Conservation (phyloP, 2,113 vertebrate species). For the Rhinopomastus cyanomelas region DNA sequence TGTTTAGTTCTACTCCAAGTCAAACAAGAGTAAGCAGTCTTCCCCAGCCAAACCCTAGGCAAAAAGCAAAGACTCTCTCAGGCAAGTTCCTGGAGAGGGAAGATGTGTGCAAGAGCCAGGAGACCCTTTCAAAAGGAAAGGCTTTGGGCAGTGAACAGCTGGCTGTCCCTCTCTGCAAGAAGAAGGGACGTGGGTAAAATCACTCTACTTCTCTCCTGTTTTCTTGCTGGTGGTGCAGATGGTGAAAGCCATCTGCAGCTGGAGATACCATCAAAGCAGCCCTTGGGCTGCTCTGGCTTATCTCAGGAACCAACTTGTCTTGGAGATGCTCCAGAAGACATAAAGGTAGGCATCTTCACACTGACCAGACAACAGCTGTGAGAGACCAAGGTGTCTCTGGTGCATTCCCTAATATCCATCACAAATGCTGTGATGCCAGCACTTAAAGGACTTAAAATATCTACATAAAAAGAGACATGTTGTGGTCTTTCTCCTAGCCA, state of each 20-base stretch:
- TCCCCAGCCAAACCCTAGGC: neutral
- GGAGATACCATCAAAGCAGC: neutral
- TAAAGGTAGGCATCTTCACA: neutral
- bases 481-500: neutral
- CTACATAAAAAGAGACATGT: neutral
- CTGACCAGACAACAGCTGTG: neutral
- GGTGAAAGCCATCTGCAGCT: neutral
- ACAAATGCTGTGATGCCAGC: neutral
- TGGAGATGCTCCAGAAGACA: neutral
- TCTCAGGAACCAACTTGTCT: neutral
- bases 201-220: neutral
- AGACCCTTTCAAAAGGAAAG: conserved; percentile 39
- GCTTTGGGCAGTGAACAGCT: conserved; percentile 18
- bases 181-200: neutral
- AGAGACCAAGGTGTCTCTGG: neutral
- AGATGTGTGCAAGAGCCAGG: conserved; percentile 11
- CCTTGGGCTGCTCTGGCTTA: neutral
- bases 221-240: neutral
- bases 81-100: conserved; percentile 35
- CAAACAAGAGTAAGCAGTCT: conserved; percentile 51
- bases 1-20: conserved; percentile 10
- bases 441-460: neutral
- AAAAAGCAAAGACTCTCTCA: conserved; percentile 7
- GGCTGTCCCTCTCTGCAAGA: neutral
- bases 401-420: neutral